Percentiles rank a stretch among this genome's conserved stretches.
phyloP scores from a whole-genome alignment of 1,140 invertebrate genomes.

The Pseudobourletiella spinata region DNA sequence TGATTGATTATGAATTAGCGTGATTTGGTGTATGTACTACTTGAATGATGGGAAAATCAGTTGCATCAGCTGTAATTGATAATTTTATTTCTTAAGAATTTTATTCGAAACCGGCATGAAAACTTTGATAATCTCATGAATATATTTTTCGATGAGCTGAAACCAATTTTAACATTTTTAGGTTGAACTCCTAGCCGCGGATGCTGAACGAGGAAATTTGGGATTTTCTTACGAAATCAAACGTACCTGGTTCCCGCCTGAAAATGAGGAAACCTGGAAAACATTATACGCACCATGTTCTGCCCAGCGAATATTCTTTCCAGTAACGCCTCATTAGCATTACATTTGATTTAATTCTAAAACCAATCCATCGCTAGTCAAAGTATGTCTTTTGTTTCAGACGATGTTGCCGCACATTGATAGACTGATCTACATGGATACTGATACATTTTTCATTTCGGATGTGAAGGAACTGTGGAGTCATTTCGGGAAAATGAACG shows the following conservation, averaged over 20 bases:
- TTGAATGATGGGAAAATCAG: too few species aligned
- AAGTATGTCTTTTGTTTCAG: conserved; percentile 47
- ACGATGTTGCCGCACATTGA: conserved; percentile 66
- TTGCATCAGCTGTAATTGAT: too few species aligned
- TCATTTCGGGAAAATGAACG: conserved; percentile 74
- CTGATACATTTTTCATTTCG: conserved; percentile 77
- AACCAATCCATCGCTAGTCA: too few species aligned
- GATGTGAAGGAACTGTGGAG: conserved; percentile 73
- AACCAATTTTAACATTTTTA: conserved; percentile 25
- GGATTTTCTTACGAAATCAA: conserved; percentile 64
- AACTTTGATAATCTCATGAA: too few species aligned
- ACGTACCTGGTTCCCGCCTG: conserved; percentile 65
- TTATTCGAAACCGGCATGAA: conserved; percentile 5
- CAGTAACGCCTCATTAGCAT: conserved; percentile 51
- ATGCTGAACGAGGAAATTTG: conserved; percentile 55
- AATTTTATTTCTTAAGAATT: neutral
- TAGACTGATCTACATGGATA: conserved; percentile 82
- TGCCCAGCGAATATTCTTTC: conserved; percentile 80
- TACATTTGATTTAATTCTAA: neutral
- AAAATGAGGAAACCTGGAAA: conserved; percentile 64
- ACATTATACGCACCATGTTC: conserved; percentile 87
- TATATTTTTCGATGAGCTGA: too few species aligned
- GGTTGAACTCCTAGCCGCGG: conserved; percentile 50
- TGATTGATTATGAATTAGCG: too few species aligned
- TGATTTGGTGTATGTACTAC: too few species aligned